Evolutionary conservation across 2,888 invertebrate genomes (phyloP).

Genomic region (Dendrolimus pini): DNA sequence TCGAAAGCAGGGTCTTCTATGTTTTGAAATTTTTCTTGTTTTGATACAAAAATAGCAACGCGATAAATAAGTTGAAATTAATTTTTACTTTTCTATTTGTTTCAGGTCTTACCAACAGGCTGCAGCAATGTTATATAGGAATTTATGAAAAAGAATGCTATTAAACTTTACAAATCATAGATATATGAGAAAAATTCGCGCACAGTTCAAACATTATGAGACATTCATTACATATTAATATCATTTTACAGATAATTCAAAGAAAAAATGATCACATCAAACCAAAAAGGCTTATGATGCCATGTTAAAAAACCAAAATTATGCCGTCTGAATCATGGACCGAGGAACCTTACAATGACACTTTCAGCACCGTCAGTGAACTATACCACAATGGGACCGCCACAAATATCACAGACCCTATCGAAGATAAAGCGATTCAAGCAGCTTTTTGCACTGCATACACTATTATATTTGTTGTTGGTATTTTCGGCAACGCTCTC

Average conservation of each 20-base stretch:
- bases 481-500: conserved; percentile 88
- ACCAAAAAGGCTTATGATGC: conserved; percentile 57
- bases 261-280: conserved; percentile 40
- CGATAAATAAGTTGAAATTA: not conserved
- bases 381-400: conserved; percentile 32
- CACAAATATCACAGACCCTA: conserved; percentile 60
- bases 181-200: not conserved
- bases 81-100: not conserved
- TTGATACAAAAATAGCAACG: not conserved
- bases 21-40: not conserved
- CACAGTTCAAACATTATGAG: conserved; percentile 31
- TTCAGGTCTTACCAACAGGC: not conserved
- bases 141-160: conserved; percentile 6
- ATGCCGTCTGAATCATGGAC: conserved; percentile 61
- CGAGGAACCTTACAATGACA: conserved; percentile 37
- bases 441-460: conserved; percentile 86
- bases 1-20: not conserved
- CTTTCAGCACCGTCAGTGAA: conserved; percentile 24
- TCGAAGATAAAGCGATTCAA: conserved; percentile 82
- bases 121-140: conserved; percentile 4
- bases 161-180: conserved; percentile 3
- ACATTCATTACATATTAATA: conserved; percentile 17
- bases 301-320: conserved; percentile 47
- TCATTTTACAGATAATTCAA: conserved; percentile 20
- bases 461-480: conserved; percentile 86